These are phyloP conservation scores for Pachypsylla venusta DNA, from an alignment of 1,140 invertebrate genomes.

Conservation along the genomic window DNA sequence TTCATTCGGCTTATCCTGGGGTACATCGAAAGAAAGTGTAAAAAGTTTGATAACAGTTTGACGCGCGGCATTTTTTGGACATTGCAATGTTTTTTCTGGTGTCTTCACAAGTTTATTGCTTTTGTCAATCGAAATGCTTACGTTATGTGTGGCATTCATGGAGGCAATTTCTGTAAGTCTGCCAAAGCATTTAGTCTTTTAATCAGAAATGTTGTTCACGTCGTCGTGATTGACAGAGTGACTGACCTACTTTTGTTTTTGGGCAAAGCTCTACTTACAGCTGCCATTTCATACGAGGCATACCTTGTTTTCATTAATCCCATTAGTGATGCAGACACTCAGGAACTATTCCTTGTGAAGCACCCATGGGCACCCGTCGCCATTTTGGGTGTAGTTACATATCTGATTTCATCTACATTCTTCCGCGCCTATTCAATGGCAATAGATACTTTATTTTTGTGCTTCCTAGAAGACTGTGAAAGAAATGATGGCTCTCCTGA, in stretches of 20 bases:
- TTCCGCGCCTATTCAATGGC: conserved; percentile 90
- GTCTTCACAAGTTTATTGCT: conserved; percentile 74
- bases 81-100: conserved; percentile 80
- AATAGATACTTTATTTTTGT: conserved; percentile 89
- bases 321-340: conserved; percentile 17
- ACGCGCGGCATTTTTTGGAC: conserved; percentile 61
- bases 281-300: conserved; percentile 38
- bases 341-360: conserved; percentile 38
- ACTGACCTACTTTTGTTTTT: conserved; percentile 84
- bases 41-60: conserved; percentile 57
- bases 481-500: conserved; percentile 79
- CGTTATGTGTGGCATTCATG: conserved; percentile 92
- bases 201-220: conserved; percentile 73
- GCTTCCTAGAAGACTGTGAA: conserved; percentile 92
- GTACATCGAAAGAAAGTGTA: conserved; percentile 68
- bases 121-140: conserved; percentile 85
- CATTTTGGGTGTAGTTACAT: conserved; percentile 38
- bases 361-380: conserved; percentile 40
- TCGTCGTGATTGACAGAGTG: conserved; percentile 79
- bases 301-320: conserved; percentile 38
- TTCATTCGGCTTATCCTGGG: conserved; percentile 73
- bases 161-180: conserved; percentile 78
- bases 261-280: conserved; percentile 71
- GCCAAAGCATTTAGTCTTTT: conserved; percentile 79
- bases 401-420: conserved; percentile 71